Conservation (phyloP, 2,888 invertebrate species). For the Drosophila kuntzei region DNA sequence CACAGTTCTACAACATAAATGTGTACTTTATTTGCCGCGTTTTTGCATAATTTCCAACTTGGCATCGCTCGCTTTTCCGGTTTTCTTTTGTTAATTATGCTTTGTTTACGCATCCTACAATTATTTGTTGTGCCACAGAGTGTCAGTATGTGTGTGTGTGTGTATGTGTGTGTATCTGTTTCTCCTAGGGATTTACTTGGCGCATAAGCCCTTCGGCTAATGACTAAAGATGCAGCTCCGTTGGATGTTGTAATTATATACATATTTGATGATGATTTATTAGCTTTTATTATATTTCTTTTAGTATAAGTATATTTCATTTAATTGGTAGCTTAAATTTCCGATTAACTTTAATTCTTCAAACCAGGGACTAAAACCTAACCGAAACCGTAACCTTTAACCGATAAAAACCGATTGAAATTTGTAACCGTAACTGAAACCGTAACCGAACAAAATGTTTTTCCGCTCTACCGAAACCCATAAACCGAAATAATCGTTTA, state of each 20-base stretch:
- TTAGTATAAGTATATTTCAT: neutral
- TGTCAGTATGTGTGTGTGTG: constrained; percentile 12
- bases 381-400: too few species aligned
- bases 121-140: constrained; percentile 41
- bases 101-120: constrained; percentile 65
- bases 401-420: too few species aligned
- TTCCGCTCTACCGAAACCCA: too few species aligned
- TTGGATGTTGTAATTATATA: constrained; percentile 18
- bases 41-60: constrained; percentile 69
- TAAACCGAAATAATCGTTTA: too few species aligned
- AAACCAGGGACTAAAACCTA: too few species aligned
- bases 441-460: too few species aligned
- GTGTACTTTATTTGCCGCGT: constrained; percentile 74
- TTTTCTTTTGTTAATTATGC: constrained; percentile 59
- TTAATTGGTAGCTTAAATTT: neutral
- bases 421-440: too few species aligned
- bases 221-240: constrained; percentile 41
- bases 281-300: constrained; percentile 4
- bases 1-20: constrained; percentile 58
- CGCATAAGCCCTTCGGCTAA: constrained; percentile 29
- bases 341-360: neutral
- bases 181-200: constrained; percentile 24
- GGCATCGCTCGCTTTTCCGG: constrained; percentile 37
- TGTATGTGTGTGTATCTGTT: constrained; percentile 14
- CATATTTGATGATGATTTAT: constrained; percentile 47